Conservation (phyloP, 2,888 invertebrate species). For the Neria commutata region DNA sequence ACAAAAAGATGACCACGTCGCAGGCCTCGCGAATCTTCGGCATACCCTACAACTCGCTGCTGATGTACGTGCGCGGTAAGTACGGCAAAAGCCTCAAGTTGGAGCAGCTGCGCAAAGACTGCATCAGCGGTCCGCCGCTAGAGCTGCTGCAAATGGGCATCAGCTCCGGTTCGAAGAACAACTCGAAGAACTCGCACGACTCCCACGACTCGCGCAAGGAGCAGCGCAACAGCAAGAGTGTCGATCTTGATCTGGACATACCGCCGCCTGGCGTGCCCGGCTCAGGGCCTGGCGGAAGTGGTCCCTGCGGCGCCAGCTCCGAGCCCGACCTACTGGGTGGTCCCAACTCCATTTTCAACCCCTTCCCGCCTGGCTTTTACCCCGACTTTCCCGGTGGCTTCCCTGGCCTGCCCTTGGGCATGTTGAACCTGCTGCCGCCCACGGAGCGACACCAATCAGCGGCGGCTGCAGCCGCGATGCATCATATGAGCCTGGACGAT, state of each 20-base stretch:
- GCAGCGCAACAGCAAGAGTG: slow-evolving; percentile 28
- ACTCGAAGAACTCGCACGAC: slow-evolving; percentile 27
- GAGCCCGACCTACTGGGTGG: slow-evolving; percentile 70
- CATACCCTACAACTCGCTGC: slow-evolving; percentile 89
- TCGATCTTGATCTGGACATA: slow-evolving; percentile 41
- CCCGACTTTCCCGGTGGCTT: slow-evolving; percentile 82
- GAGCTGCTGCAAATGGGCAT: slow-evolving; percentile 73
- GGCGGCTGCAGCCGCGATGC: slow-evolving; percentile 63
- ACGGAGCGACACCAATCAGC: slow-evolving; percentile 69
- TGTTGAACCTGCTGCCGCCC: slow-evolving; percentile 83
- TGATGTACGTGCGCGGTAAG: slow-evolving; percentile 92
- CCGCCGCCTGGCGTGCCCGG: slow-evolving; percentile 8
- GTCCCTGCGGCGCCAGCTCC: slow-evolving; percentile 70
- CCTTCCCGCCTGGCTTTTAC: slow-evolving; percentile 78
- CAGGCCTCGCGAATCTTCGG: slow-evolving; percentile 90
- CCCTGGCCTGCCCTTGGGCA: slow-evolving; percentile 78
- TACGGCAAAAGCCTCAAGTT: slow-evolving; percentile 91
- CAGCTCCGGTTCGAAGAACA: slow-evolving; percentile 43
- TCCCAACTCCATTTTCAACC: slow-evolving; percentile 74
- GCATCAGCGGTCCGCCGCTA: slow-evolving; percentile 78
- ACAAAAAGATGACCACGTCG: slow-evolving; percentile 92
- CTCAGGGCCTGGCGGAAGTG: slow-evolving; percentile 31
- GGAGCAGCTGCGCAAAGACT: slow-evolving; percentile 86
- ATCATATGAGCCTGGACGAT: slow-evolving; percentile 68
- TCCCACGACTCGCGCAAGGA: slow-evolving; percentile 43